Evolutionary conservation across 1,140 invertebrate species (phyloP), one percentile per base, ranked within the genome.

Genomic region (Drosophila athabasca): DNA sequence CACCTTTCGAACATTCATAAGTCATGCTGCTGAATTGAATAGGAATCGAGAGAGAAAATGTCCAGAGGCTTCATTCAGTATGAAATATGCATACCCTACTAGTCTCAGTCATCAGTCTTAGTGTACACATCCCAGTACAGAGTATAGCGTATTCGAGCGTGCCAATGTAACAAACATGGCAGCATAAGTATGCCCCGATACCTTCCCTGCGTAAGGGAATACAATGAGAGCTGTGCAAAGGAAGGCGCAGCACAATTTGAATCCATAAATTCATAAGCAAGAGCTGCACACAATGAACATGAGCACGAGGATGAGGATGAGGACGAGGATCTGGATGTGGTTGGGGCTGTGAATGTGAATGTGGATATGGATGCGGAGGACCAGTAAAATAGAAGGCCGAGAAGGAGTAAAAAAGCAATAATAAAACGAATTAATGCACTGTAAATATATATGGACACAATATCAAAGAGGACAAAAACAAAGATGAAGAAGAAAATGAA

Each of bases 361-460:
- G 49, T 31, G 8, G 55, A 52, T 39, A 35, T 41, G 13, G 31
- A 43, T n/a, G 24, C 44, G 52, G 44, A 71, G 45, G 43, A 49
- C n/a, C 22, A 57, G 41, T 15, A 55, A 17, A 52, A 62, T 9
- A 53, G 46, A 35, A 54, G 17, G 31, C 22, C 45, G 15, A 66
- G 43, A 55, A 75, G 22, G 71, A 59, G 59, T 79, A 62, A 61
- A 76, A 69, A 67, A 66, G 62, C 67, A 84, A 84, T 84, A 84
- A 79, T 84, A 84, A 79, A 76, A 67, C 79, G 80, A 83, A 83
- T 83, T 79, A 83, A 83, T 83, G 65, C 65, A 84, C 59, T 79
- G 51, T 72, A 84, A 79, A 76, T 83, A 79, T 53, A 71, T 45
- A 62, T 61, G 52, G 52, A 62, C 60, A 72, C 65, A 75, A 76